Base-by-base conservation (phyloP, 2,113 vertebrate genomes). In the Nibea albiflora region DNA sequence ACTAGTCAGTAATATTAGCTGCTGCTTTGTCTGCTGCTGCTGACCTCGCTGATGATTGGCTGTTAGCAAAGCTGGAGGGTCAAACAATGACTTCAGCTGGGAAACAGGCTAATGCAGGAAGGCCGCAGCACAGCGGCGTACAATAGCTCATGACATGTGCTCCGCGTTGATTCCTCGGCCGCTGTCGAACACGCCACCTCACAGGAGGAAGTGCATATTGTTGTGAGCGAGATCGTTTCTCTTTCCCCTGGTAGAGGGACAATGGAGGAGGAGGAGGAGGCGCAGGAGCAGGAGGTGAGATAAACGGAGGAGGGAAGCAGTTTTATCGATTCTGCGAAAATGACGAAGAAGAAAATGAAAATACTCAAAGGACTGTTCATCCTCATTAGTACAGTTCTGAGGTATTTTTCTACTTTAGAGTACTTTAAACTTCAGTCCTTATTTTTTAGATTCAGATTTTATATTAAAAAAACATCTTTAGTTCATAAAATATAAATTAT, bases 141-240 rank as follows among this genome's bases (percentile, higher is more conserved):
- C 89, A 91, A 92, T 90, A 52, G 87, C 79, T 78, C 85, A 61
- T 85, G 85, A 74, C 83, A 85, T 64, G 52, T 80, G 83, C 76
- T 52, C 31, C 3, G 11, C n/a, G 35, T 19, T 22, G 71, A 60
- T 79, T 88, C 79, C 39, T 80, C 17, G 22, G 77, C 68, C 28
- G 5, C 80, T 2, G 49, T 20, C 42, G 76, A 87, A 19, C 15
- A 28, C 57, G 16, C 60, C 42, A 22, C 50, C 28, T 17, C 81
- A 8, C 61, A 46, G 75, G 50, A 92, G 92, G 92, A 94, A 91
- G 87, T 54, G 28, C 44, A 73, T 44, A 89, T 93, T 93, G 93
- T 94, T 90, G 86, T 66, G 58, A 76, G 54, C 15, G 56, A 84
- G 80, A 22, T 49, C 69, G 85, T 90, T 87, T 79, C 62, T 65